Conservation (phyloP, 2,797 vertebrate genomes). For the Clarias laeviceps region DNA sequence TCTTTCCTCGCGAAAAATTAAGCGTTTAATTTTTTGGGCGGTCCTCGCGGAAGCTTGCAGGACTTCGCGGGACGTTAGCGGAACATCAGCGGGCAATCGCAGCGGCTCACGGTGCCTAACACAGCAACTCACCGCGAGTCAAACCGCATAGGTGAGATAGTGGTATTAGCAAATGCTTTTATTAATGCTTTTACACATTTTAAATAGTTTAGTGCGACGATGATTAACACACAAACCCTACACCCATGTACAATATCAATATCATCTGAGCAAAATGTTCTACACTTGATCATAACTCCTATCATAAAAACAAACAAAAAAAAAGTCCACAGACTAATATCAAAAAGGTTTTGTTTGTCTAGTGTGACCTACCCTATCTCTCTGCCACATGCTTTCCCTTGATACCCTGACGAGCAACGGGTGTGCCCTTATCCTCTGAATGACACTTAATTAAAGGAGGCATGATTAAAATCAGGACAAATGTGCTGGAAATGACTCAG, state of each 20-base stretch:
- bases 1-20: too few relatives aligned
- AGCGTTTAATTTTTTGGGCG: too few relatives aligned
- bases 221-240: not conserved
- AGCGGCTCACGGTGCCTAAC: too few relatives aligned
- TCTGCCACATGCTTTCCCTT: not conserved
- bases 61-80: too few relatives aligned
- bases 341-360: not conserved
- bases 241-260: not conserved
- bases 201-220: too few relatives aligned
- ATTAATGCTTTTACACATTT: too few relatives aligned
- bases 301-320: not conserved
- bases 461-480: conserved; percentile 29
- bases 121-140: too few relatives aligned
- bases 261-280: not conserved
- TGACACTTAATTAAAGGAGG: conserved; percentile 36
- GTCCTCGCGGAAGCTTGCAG: too few relatives aligned
- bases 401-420: conserved; percentile 29
- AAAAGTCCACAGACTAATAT: not conserved
- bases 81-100: too few relatives aligned
- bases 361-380: not conserved
- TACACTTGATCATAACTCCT: not conserved
- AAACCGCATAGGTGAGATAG: too few relatives aligned
- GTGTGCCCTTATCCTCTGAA: conserved; percentile 21
- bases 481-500: conserved; percentile 9
- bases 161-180: not conserved